Evolutionary conservation across 2,888 invertebrate species (phyloP), one percentile per base, ranked within the genome.

Genomic region (Stegophylla sp.): DNA sequence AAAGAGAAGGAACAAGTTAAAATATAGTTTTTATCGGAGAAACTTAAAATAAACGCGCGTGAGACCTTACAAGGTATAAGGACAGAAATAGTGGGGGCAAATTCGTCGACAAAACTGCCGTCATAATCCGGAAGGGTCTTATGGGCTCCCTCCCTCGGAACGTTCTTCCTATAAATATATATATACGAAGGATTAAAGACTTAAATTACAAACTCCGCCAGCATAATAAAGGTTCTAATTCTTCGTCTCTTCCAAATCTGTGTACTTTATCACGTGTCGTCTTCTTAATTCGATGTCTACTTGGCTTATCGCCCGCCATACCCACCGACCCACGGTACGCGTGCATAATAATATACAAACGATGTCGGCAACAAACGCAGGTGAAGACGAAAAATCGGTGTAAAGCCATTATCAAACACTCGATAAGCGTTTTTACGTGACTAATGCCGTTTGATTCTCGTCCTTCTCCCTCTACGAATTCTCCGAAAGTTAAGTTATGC

Each of bases 251-350:
- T 41, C 61, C 61, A 71, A 79, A 79, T 79, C 79, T 71, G 79
- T 79, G 69, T 71, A 79, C 79, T 79, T 79, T 79, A 79, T 79
- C 79, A 79, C 79, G 79, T 79, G 79, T 79, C 79, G 79, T 34
- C 59, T 77, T 69, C 79, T 79, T 79, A 79, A 79, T 79, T 79
- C 79, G 79, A 51, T 71, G 79, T 79, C 79, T 71, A 26, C 79
- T 79, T 79, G 79, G 79, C 79, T 79, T 79, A 79, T 79, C 79
- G 79, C 67, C 75, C 75, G 41, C 56, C 34, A n/a, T 28, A 17
- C n/a, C 69, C 45, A 41, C 41, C 61, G 13, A 28, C 4, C 20
- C 64, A 7, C 48, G 45, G 26, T 34, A 20, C 12, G 15, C 20
- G 28, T 48, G 72, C 15, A 28, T 66, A 66, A 75, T n/a, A n/a